Base-by-base conservation (phyloP, 2,888 invertebrate species). In the Neoascia interrupta region DNA sequence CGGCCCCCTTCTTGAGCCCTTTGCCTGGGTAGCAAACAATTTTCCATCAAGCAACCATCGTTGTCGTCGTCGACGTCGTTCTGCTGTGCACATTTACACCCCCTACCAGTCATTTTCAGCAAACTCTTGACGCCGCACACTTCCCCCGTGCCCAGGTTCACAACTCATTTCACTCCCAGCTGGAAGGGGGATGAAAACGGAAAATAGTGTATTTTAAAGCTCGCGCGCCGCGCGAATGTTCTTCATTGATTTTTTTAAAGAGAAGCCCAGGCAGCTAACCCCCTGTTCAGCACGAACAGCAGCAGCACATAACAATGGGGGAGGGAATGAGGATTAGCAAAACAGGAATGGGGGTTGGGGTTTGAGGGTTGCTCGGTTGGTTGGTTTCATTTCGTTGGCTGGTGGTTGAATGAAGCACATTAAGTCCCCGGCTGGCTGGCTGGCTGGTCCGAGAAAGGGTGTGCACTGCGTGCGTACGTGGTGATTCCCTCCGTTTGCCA, bases 171-270 rank as follows among this genome's bases (percentile, higher is more conserved):
- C 60, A 69, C 63, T 76, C 47, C 43, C 23, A 60, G 13, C 41
- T 31, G 53, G 39, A 10, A 19, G 37, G 31, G 11, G 39, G 13
- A 16, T 53, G 28, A 19, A 39, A 26, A 61, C 39, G 60, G 37
- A 81, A 81, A 70, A 68, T 64, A 70, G 64, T 68, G 60, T 64
- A 69, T 81, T 81, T 81, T 82, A 81, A 80, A 82, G 83, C 81
- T 82, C 82, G 81, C 82, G 81, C 75, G 41, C 36, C 70, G 63
- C 83, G 82, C 79, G 73, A 81, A 80, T 75, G 75, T 82, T 83
- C 58, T 68, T 69, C 83, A 83, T 83, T 82, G 83, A 83, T 84
- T 84, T 84, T 83, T 83, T 75, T 61, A 69, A 72, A 75, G 74
- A 34, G 74, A 66, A 64, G 49, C 68, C 43, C 54, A 26, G 8